Percentiles rank a stretch among this genome's conserved stretches.
Conservation (phyloP, 1,140 invertebrate species). For the Drosophila santomea region DNA sequence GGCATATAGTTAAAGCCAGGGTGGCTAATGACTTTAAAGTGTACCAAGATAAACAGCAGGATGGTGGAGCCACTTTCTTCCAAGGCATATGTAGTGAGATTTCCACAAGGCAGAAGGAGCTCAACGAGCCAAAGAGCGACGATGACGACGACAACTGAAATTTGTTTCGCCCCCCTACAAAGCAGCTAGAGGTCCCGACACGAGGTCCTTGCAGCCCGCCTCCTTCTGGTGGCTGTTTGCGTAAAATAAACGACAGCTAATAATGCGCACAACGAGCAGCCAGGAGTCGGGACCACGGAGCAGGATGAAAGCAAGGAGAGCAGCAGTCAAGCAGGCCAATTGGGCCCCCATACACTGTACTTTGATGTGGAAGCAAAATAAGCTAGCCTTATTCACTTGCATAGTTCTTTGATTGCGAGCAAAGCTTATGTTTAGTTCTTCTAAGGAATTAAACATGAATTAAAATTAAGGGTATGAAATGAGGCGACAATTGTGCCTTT, state of each 20-base stretch:
- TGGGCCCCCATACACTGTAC: constrained; percentile 17
- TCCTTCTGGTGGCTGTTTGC: constrained; percentile 46
- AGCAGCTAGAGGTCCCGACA: constrained; percentile 31
- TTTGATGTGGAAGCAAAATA: constrained; percentile 10
- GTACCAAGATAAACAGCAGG: constrained; percentile 68
- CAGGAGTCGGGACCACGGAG: constrained; percentile 36
- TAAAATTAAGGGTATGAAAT: too few species aligned
- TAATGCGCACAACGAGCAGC: constrained; percentile 75
- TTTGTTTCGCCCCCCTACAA: constrained; percentile 56
- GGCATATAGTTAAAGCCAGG: constrained; percentile 57
- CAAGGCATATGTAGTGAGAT: constrained; percentile 41
- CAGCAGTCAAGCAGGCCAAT: constrained; percentile 49
- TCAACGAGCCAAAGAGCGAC: constrained; percentile 33
- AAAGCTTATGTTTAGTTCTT: background rate
- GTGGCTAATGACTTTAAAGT: constrained; percentile 77
- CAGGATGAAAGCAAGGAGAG: background rate
- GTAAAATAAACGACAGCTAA: constrained; percentile 81
- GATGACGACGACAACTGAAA: constrained; percentile 72
- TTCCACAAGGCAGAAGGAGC: background rate
- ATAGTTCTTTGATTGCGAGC: constrained; percentile 17
- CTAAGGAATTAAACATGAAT: too few species aligned
- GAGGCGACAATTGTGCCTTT: too few species aligned
- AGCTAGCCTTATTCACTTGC: constrained; percentile 1
- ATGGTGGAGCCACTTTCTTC: constrained; percentile 36
- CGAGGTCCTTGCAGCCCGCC: constrained; percentile 10